phyloP scores from a whole-genome alignment of 1,140 invertebrate species.

The Charaxes varanes region DNA sequence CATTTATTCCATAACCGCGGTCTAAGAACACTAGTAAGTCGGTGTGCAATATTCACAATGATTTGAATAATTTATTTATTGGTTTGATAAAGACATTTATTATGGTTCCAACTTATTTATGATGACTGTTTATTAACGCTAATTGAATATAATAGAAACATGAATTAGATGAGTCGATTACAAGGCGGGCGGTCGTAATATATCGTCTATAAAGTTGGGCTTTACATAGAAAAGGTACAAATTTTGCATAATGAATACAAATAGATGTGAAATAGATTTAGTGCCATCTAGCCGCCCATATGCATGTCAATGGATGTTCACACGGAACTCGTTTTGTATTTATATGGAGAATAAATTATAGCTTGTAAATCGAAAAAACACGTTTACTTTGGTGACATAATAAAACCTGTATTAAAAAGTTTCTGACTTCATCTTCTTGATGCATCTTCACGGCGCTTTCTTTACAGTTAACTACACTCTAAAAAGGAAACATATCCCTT shows the following conservation, averaged over 20 bases:
- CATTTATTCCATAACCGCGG: constrained; percentile 12
- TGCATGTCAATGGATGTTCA: background rate
- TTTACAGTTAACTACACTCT: too few species aligned
- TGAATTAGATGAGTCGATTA: constrained; percentile 31
- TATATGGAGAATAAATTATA: too few species aligned
- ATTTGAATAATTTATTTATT: constrained; percentile 58
- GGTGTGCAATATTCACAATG: constrained; percentile 33
- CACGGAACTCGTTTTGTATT: too few species aligned
- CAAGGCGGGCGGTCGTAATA: constrained; percentile 30
- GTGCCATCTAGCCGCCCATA: constrained; percentile 11
- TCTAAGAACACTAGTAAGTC: constrained; percentile 13
- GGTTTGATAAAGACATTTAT: constrained; percentile 42
- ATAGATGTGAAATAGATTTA: constrained; percentile 13
- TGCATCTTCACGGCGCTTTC: too few species aligned
- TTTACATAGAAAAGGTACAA: constrained; percentile 20
- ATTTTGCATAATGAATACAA: constrained; percentile 20
- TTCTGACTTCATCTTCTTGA: too few species aligned
- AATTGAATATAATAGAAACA: constrained; percentile 26
- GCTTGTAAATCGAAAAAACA: too few species aligned
- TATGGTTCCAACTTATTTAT: constrained; percentile 41
- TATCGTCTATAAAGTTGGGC: constrained; percentile 27
- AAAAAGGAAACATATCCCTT: too few species aligned
- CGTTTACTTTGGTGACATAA: too few species aligned
- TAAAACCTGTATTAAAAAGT: too few species aligned
- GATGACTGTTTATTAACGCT: constrained; percentile 26